Evolutionary conservation across 2,888 invertebrate genomes (phyloP), one percentile per base, ranked within the genome.

Genomic region (Miltochrista miniata): DNA sequence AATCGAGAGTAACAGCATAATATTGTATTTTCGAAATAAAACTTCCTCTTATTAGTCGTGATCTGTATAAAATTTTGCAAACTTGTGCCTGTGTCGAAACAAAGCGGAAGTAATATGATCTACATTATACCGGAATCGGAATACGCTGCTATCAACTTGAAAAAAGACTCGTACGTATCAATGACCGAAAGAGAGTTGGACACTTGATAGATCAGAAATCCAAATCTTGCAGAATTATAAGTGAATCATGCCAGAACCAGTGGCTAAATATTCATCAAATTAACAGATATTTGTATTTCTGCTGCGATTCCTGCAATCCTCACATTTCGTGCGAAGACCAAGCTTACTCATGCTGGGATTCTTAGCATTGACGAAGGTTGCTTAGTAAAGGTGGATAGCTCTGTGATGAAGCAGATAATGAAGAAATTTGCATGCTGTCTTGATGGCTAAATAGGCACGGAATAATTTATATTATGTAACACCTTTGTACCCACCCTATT

Each of bases 381-480:
- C n/a, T 42, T 48, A 43, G 30, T 48, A 7, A 48, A 48, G 42
- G 31, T 48, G 7, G 29, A 49, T 4, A 14, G 42, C 2, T 54
- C 49, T 49, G 40, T 29, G 18, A 29, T 49, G n/a, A n/a, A n/a
- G n/a, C n/a, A n/a, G n/a, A n/a, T n/a, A n/a, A n/a, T n/a, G n/a
- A n/a, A n/a, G n/a, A n/a, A n/a, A n/a, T n/a, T n/a, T n/a, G n/a
- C n/a, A n/a, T n/a, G n/a, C n/a, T n/a, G n/a, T n/a, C n/a, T n/a
- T n/a, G n/a, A n/a, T n/a, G n/a, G n/a, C n/a, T n/a, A n/a, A n/a
- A n/a, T n/a, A n/a, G n/a, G n/a, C n/a, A n/a, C n/a, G n/a, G n/a
- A n/a, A n/a, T n/a, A n/a, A n/a, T n/a, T n/a, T n/a, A n/a, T n/a
- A n/a, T n/a, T n/a, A n/a, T n/a, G n/a, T n/a, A n/a, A n/a, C n/a